Percentiles rank a stretch among this genome's conserved stretches.
Conservation (phyloP, 1,140 invertebrate species). For the Trissolcus basalis region DNA sequence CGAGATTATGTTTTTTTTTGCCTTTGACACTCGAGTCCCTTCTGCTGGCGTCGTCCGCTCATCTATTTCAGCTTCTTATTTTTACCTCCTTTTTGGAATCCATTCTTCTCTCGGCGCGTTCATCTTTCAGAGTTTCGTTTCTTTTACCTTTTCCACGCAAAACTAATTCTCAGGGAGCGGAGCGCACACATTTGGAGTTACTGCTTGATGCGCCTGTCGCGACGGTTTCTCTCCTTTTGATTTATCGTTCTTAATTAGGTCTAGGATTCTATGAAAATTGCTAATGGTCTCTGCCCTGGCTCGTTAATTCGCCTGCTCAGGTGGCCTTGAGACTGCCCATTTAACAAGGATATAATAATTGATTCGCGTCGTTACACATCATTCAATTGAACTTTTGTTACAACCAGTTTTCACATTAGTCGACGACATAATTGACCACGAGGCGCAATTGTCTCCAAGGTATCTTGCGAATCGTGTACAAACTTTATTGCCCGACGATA, state of each 20-base stretch:
- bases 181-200: conserved; percentile 57
- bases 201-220: conserved; percentile 50
- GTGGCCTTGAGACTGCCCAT: conserved; percentile 11
- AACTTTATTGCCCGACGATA: conserved; percentile 69
- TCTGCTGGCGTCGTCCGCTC: conserved; percentile 18
- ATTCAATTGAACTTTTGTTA: conserved; percentile 8
- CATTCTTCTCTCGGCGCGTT: conserved; percentile 36
- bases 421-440: conserved; percentile 5
- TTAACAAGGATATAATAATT: conserved; percentile 27
- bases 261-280: conserved; percentile 65
- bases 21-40: conserved; percentile 26
- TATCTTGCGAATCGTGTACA: conserved; percentile 24
- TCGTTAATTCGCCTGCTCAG: conserved; percentile 46
- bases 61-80: conserved; percentile 42
- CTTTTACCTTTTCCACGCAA: conserved; percentile 56
- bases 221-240: conserved; percentile 61
- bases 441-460: conserved; percentile 35
- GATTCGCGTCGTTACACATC: conserved; percentile 18
- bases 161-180: conserved; percentile 51
- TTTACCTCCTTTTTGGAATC: conserved; percentile 35
- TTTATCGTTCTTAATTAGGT: conserved; percentile 67
- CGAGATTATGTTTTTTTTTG: conserved; percentile 63
- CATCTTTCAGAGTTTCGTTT: conserved; percentile 25
- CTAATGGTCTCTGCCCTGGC: conserved; percentile 53
- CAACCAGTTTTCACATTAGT: conserved; percentile 3